Conservation (phyloP, 1,140 invertebrate genomes). For the Megalonaias nervosa region DNA sequence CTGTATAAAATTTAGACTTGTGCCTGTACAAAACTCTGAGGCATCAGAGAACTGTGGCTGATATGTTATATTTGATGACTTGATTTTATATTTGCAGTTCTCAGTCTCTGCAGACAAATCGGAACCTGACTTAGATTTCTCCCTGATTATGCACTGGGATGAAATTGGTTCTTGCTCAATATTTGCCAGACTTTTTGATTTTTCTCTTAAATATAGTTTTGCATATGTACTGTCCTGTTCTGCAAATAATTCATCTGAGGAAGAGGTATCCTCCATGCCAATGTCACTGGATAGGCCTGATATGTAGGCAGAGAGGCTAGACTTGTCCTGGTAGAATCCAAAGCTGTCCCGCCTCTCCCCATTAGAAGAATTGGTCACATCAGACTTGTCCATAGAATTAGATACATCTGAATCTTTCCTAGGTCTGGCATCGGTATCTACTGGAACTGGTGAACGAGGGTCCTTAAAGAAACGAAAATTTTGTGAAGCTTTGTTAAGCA, state of each 20-base stretch:
- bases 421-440: too few relatives aligned
- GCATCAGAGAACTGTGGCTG: not conserved
- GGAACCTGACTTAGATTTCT: not conserved
- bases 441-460: too few relatives aligned
- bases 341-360: not conserved
- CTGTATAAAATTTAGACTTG: not conserved
- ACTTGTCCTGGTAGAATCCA: conserved; percentile 21
- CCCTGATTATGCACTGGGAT: not conserved
- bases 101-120: not conserved
- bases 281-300: conserved; percentile 31
- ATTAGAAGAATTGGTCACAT: too few relatives aligned
- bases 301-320: conserved; percentile 23
- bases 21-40: not conserved
- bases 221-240: conserved; percentile 9
- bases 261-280: not conserved
- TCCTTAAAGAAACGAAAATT: too few relatives aligned
- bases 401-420: too few relatives aligned
- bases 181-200: not conserved
- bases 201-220: not conserved
- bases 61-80: not conserved
- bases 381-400: too few relatives aligned
- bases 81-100: not conserved
- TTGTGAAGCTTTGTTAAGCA: too few relatives aligned
- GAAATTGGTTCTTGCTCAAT: conserved; percentile 14
- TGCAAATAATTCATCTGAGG: conserved; percentile 5